phyloP scores from a whole-genome alignment of 2,888 invertebrate genomes.

The Malachius bipustulatus region DNA sequence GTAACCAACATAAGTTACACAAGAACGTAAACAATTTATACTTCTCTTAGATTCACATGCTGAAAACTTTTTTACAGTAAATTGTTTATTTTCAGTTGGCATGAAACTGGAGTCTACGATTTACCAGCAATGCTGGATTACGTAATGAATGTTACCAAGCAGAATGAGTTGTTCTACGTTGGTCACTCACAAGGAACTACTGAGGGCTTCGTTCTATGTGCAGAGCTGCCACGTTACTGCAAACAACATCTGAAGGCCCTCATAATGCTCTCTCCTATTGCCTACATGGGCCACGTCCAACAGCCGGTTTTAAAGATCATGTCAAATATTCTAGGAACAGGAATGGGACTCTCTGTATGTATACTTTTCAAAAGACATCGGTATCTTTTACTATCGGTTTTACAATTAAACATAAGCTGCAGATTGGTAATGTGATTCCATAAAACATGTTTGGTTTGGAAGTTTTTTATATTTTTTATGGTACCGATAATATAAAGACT shows the following conservation, averaged over 20 bases:
- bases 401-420: too few species aligned
- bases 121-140: conserved; percentile 67
- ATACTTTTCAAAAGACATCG: too few species aligned
- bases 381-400: too few species aligned
- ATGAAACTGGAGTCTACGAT: conserved; percentile 65
- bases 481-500: too few species aligned
- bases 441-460: too few species aligned
- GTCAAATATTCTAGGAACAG: background rate
- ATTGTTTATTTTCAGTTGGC: conserved; percentile 47
- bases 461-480: too few species aligned
- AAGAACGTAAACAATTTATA: too few species aligned
- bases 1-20: too few species aligned
- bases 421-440: too few species aligned
- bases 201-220: conserved; percentile 48
- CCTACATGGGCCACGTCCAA: conserved; percentile 7
- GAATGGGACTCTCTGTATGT: too few species aligned
- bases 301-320: background rate
- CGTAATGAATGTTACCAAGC: conserved; percentile 42
- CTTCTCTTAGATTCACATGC: too few species aligned
- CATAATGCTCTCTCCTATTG: conserved; percentile 48
- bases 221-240: conserved; percentile 49
- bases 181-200: conserved; percentile 69
- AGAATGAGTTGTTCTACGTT: conserved; percentile 52
- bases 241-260: conserved; percentile 48
- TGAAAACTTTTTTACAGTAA: too few species aligned